Evolutionary conservation across 2,888 invertebrate genomes (phyloP).

Genomic region (Nasonovia ribisnigri): DNA sequence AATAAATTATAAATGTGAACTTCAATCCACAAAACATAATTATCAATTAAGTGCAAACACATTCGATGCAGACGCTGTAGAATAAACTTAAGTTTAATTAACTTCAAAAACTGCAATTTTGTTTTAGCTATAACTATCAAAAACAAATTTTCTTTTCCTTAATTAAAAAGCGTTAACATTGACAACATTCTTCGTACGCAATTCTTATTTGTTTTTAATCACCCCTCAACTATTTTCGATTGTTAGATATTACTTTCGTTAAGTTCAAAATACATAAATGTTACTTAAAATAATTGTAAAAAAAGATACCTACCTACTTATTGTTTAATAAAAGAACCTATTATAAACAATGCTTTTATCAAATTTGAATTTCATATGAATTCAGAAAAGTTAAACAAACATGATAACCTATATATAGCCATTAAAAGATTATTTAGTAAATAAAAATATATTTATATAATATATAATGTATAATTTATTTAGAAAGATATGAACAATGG

Average conservation of each 20-base stretch:
- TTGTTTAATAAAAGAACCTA: neutral
- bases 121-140: neutral
- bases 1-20: neutral
- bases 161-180: neutral
- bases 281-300: neutral
- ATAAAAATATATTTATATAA: neutral
- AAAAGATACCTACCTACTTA: neutral
- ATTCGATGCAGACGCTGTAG: neutral
- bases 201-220: neutral
- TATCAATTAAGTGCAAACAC: neutral
- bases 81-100: neutral
- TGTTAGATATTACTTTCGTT: neutral
- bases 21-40: neutral
- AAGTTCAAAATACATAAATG: neutral
- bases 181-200: neutral
- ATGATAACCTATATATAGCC: neutral
- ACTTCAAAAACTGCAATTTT: neutral
- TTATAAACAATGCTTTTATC: neutral
- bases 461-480: neutral
- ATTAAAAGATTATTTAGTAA: neutral
- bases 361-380: neutral
- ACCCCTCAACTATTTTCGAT: neutral
- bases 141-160: neutral
- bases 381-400: neutral
- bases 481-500: neutral